phyloP scores from a whole-genome alignment of 2,797 vertebrate species.

The Cossypha dichroa region DNA sequence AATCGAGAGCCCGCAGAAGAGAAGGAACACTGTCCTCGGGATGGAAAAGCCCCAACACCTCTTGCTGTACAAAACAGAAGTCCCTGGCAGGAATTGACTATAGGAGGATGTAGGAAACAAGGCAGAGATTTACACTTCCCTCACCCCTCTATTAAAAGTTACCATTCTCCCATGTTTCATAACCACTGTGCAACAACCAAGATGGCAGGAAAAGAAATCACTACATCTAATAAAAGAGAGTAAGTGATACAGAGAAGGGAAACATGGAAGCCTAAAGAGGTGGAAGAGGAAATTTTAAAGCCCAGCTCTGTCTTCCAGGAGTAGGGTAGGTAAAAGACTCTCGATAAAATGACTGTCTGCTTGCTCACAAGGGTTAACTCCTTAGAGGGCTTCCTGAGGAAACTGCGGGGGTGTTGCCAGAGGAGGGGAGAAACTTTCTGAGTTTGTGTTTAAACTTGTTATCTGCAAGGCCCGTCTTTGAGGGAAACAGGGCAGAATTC shows the following conservation, averaged over 20 bases:
- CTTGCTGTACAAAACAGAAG: neutral
- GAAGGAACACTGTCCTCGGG: neutral
- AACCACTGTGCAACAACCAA: neutral
- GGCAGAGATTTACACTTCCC: neutral
- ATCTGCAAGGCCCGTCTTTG: neutral
- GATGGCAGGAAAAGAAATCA: neutral
- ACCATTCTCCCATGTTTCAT: neutral
- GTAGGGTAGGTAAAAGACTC: neutral
- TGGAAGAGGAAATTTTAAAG: neutral
- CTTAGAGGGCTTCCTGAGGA: neutral
- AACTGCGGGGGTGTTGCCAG: neutral
- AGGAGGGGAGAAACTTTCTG: neutral
- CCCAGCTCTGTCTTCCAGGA: neutral
- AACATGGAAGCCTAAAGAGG: neutral
- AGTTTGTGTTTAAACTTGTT: slow-evolving; percentile 58
- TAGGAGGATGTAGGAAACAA: neutral
- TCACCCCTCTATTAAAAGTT: neutral
- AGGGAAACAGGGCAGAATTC: neutral
- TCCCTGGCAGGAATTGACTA: neutral
- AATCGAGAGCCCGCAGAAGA: rapidly evolving
- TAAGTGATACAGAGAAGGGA: neutral
- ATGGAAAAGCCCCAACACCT: neutral
- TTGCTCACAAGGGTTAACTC: slow-evolving; percentile 34
- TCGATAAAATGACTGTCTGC: neutral
- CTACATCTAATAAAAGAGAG: neutral